These are phyloP conservation scores for Nomada fucata DNA, from an alignment of 2,888 invertebrate genomes.

Conservation along the genomic window DNA sequence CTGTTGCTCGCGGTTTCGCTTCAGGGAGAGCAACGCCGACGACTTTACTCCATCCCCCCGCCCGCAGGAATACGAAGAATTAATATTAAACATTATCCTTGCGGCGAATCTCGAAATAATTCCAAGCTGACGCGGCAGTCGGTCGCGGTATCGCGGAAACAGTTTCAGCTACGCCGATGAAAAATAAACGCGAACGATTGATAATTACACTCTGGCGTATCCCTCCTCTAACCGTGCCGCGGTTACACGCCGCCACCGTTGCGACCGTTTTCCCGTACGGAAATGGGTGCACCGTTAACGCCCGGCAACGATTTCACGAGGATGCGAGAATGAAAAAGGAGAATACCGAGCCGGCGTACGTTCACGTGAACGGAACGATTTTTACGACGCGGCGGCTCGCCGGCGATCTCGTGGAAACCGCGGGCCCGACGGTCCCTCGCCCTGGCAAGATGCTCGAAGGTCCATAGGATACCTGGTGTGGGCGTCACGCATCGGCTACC, in stretches of 20 bases:
- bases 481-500: constrained; percentile 80
- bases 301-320: constrained; percentile 35
- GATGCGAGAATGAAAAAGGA: neutral
- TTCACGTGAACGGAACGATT: neutral
- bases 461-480: constrained; percentile 68
- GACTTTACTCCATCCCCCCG: no score
- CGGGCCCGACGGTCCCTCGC: constrained; percentile 6
- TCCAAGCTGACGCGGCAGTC: constrained; percentile 29
- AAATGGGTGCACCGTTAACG: constrained; percentile 37
- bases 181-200: constrained; percentile 48
- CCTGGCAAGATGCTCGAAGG: constrained; percentile 42
- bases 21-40: constrained; percentile 20
- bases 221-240: constrained; percentile 42
- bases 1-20: constrained; percentile 5
- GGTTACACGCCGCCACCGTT: constrained; percentile 8
- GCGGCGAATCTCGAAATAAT: constrained; percentile 36
- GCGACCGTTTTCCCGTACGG: constrained; percentile 15
- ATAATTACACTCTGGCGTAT: constrained; percentile 35
- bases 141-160: constrained; percentile 34
- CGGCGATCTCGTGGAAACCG: constrained; percentile 1
- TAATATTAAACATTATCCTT: constrained; percentile 45
- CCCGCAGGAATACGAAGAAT: constrained; percentile 29
- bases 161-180: constrained; percentile 25
- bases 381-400: neutral
- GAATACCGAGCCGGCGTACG: neutral